Evolutionary conservation across 2,888 invertebrate species (phyloP), one percentile per base, ranked within the genome.

Genomic region (Galeopsomyia nigrocyanea): DNA sequence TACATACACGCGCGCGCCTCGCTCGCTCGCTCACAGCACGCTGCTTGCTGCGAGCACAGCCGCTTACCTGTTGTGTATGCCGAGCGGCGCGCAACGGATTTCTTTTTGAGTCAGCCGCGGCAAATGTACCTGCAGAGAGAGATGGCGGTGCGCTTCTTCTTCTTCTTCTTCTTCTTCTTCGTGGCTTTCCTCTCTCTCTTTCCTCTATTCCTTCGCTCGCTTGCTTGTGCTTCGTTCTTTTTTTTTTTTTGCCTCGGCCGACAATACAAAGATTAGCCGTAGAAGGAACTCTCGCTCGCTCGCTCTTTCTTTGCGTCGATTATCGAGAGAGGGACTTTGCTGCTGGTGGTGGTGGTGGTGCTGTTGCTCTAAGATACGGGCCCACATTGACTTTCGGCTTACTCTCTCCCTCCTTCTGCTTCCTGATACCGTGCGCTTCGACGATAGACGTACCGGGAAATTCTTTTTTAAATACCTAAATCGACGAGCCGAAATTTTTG

Each of bases 61-160:
- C n/a, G 70, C 61, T 73, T 74, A 68, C 72, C 76, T 73, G 55
- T 73, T 64, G 63, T 58, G 51, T 70, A 31, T 75, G 55, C 70
- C 56, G 65, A 53, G 58, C 66, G 39, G 61, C 57, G 70, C 72
- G 62, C 69, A 67, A 75, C 70, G 75, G 76, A 76, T 75, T 76
- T 76, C 76, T 76, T 76, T 72, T 58, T 58, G 67, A 70, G 67
- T 26, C 58, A 17, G 51, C 58, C 19, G n/a, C 47, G 47, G 58
- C 22, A 39, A 64, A 17, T 39, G 21, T 63, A 69, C 63, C 50
- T 63, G 63, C 63, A 21, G 31, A 17, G 39, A 17, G 49, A 22
- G 39, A 49, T 50, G 16, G 60, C 70, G 63, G 61, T 49, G 65
- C 39, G 60, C 58, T 47, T 50, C 68, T 68, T 64, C 67, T 66